Evolutionary conservation across 1,140 invertebrate genomes (phyloP), one percentile per base, ranked within the genome.

Genomic region (Alviniconcha marisindica): DNA sequence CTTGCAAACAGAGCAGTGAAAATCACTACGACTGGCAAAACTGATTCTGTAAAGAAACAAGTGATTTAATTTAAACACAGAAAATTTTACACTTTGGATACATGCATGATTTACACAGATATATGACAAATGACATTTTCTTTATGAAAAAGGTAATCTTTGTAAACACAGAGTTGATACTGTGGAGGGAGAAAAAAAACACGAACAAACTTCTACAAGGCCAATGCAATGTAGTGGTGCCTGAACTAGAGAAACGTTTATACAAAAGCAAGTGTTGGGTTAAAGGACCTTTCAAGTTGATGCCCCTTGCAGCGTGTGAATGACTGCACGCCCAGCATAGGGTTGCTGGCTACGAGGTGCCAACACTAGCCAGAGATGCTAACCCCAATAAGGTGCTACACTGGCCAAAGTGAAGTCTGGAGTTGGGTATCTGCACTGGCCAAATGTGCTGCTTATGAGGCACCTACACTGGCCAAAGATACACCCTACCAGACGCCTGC

Each of bases 91-190:
- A 89, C 87, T 90, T 89, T 89, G 88, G 89, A 88, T 89, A 90
- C 90, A 91, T 91, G 90, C 90, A 91, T 90, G 90, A 91, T 89
- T 89, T 89, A 89, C 88, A 90, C 90, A 87, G 88, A 87, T 83
- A 84, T 84, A 63, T 85, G 85, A 87, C 87, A 87, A 86, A 83
- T 89, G 84, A 89, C 88, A 85, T 87, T 85, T 73, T 83, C 60
- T 80, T 73, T 83, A 84, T 82, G 84, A 82, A 86, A 84, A 83
- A 85, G 80, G 82, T 77, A 82, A 87, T 83, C 83, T 77, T 77
- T 80, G 78, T 82, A 73, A 84, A 88, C 69, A 79, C 84, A 85
- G 63, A 83, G 66, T 77, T 83, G 56, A 82, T 76, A 85, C 73
- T 60, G 82, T 79, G 40, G 48, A 77, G 48, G 80, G 76, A 66